Evolutionary conservation across 1,140 invertebrate genomes (phyloP).

Genomic region (Anastrepha obliqua): DNA sequence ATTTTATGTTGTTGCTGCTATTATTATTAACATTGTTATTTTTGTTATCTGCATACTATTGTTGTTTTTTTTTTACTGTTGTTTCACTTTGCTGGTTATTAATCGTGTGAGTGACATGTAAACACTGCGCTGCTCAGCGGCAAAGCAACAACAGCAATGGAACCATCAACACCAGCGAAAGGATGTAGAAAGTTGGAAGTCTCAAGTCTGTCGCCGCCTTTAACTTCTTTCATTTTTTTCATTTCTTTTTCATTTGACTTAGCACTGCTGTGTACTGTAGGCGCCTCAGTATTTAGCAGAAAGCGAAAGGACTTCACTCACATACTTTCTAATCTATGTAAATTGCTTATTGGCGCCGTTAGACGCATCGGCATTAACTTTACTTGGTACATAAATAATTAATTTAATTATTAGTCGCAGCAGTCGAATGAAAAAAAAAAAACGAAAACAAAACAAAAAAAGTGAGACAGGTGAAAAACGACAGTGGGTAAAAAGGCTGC

Average conservation of each 20-base stretch:
- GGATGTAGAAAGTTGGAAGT: conserved; percentile 46
- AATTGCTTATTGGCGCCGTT: conserved; percentile 45
- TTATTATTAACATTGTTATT: background rate
- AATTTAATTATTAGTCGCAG: conserved; percentile 21
- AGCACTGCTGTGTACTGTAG: background rate
- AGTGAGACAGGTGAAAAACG: background rate
- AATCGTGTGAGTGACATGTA: conserved; percentile 41
- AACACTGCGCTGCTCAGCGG: background rate
- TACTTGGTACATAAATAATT: conserved; percentile 4
- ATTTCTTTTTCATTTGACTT: background rate
- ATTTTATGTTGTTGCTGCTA: background rate
- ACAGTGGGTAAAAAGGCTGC: too few relatives aligned
- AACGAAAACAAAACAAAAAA: too few relatives aligned
- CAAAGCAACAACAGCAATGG: background rate
- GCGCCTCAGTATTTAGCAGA: background rate
- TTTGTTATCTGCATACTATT: conserved; percentile 6
- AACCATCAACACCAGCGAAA: conserved; percentile 10
- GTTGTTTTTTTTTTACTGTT: background rate
- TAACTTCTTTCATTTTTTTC: background rate
- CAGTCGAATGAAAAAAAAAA: background rate
- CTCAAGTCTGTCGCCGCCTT: conserved; percentile 26
- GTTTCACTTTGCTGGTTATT: conserved; percentile 12
- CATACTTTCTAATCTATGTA: conserved; percentile 50
- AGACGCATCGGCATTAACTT: background rate
- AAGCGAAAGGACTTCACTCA: conserved; percentile 47